Percentiles rank a stretch among this genome's conserved stretches.
Evolutionary conservation across 2,888 invertebrate genomes (phyloP).

Genomic region (Drosophila parthenogenetica): DNA sequence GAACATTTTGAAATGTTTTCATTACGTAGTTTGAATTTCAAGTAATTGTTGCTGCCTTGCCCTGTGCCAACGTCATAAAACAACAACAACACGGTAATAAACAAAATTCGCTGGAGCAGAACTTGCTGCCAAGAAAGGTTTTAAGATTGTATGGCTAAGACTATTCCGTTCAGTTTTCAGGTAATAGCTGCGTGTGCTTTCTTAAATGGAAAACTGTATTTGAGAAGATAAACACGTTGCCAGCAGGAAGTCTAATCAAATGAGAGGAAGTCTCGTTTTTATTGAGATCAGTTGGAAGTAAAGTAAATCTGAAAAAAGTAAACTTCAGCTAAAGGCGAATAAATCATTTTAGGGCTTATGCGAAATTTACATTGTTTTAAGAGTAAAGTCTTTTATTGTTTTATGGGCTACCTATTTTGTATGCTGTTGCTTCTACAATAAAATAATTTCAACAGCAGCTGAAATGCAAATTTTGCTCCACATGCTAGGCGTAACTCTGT

Average conservation of each 20-base stretch:
- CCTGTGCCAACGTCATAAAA: conserved; percentile 32
- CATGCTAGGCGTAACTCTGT: neutral
- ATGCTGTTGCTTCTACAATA: neutral
- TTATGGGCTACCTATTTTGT: neutral
- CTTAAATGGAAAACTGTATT: conserved; percentile 9
- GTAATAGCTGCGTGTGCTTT: conserved; percentile 20
- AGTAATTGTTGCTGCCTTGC: conserved; percentile 7
- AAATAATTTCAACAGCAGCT: no score
- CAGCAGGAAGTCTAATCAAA: conserved; percentile 35
- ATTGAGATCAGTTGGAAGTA: neutral
- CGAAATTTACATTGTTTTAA: no score
- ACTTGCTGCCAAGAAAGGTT: conserved; percentile 54
- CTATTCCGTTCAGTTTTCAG: conserved; percentile 15
- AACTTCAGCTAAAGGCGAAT: conserved; percentile 1
- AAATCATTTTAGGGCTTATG: no score
- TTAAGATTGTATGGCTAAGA: conserved; percentile 27
- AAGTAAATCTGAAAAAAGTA: neutral
- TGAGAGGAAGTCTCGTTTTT: conserved; percentile 20
- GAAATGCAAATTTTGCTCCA: neutral
- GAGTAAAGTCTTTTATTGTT: no score
- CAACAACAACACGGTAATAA: conserved; percentile 22
- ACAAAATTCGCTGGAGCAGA: conserved; percentile 47
- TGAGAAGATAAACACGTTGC: conserved; percentile 12
- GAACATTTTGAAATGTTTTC: conserved; percentile 49
- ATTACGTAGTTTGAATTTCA: conserved; percentile 39